Percentiles rank a stretch among this genome's conserved stretches.
Conservation (phyloP, 1,140 invertebrate species). For the Drosophila yakuba region DNA sequence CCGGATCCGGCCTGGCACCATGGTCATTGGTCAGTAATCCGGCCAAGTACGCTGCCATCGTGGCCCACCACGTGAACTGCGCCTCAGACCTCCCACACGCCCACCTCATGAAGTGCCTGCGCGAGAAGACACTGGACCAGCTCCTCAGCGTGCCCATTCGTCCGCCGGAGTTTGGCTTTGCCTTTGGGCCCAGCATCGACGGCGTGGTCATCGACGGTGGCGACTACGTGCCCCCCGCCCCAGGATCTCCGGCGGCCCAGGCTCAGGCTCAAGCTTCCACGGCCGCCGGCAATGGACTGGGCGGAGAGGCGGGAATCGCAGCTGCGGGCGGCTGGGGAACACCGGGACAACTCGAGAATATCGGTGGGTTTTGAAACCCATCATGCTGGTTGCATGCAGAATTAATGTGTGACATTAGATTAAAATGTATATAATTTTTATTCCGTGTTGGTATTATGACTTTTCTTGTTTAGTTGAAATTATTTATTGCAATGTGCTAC, state of each 20-base stretch:
- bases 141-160: slow-evolving; percentile 91
- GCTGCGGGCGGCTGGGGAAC: slow-evolving; percentile 82
- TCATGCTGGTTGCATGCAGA: neutral
- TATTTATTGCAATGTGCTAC: too few relatives aligned
- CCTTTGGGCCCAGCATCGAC: slow-evolving; percentile 96
- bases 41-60: slow-evolving; percentile 92
- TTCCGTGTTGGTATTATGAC: neutral
- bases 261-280: slow-evolving; percentile 74
- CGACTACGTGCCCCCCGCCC: slow-evolving; percentile 76
- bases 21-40: slow-evolving; percentile 96
- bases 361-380: slow-evolving; percentile 44
- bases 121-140: slow-evolving; percentile 90
- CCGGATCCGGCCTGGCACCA: slow-evolving; percentile 96
- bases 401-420: neutral
- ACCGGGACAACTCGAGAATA: slow-evolving; percentile 80
- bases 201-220: slow-evolving; percentile 89
- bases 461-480: neutral
- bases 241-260: slow-evolving; percentile 70
- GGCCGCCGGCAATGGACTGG: slow-evolving; percentile 69
- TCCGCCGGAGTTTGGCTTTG: slow-evolving; percentile 92
- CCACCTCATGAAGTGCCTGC: slow-evolving; percentile 93
- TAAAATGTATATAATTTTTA: neutral
- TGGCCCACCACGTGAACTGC: slow-evolving; percentile 95
- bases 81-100: slow-evolving; percentile 90
- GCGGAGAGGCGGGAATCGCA: slow-evolving; percentile 80